Percentiles rank a stretch among this genome's conserved stretches.
Conservation (phyloP, 2,113 vertebrate genomes). For the Camelus bactrianus region DNA sequence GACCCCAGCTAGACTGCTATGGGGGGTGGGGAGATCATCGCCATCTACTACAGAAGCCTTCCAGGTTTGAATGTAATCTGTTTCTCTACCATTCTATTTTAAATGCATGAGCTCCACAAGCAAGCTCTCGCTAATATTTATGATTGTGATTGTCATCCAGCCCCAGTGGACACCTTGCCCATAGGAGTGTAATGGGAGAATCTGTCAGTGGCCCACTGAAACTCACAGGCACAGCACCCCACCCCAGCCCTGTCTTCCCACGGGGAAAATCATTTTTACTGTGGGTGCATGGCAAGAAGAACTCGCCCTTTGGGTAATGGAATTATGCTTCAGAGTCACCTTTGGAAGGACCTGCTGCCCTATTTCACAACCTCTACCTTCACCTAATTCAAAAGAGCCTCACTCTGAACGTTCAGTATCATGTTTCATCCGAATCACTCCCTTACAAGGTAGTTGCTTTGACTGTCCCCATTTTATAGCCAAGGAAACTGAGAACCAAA, state of each 20-base stretch:
- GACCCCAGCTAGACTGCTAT: background rate
- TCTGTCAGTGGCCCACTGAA: background rate
- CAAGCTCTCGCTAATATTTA: slow-evolving; percentile 3
- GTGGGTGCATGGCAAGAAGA: background rate
- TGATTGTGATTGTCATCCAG: background rate
- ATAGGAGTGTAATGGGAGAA: background rate
- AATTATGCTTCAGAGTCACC: slow-evolving; percentile 19
- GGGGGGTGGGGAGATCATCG: background rate
- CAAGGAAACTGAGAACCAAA: slow-evolving; percentile 41
- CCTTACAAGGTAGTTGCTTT: background rate
- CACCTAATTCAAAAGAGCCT: background rate
- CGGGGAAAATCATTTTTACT: background rate
- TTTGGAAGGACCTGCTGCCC: background rate
- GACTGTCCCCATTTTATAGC: slow-evolving; percentile 57
- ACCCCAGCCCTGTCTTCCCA: background rate
- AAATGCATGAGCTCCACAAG: slow-evolving; percentile 33
- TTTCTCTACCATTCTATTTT: slow-evolving; percentile 58
- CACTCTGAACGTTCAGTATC: background rate
- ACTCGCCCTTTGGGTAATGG: background rate
- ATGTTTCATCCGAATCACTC: background rate
- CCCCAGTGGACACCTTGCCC: background rate
- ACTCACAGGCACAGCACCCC: background rate
- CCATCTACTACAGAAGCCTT: background rate
- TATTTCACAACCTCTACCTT: background rate
- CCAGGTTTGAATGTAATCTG: slow-evolving; percentile 15